These are phyloP conservation scores for Galerucella pusilla DNA, from an alignment of 2,888 invertebrate species.

Conservation along the genomic window DNA sequence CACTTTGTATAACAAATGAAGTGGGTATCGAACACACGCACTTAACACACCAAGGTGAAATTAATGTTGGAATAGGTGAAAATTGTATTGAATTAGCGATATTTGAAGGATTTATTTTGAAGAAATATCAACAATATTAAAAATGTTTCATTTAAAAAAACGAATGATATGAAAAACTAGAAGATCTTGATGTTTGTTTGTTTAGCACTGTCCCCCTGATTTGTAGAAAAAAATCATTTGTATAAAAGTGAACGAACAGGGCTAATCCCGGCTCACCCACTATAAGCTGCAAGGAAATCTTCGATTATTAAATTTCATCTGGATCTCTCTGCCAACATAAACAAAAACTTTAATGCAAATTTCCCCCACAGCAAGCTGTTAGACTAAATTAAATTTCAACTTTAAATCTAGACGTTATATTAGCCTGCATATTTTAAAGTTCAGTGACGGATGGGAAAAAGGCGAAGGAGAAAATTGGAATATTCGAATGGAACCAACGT, in stretches of 20 bases:
- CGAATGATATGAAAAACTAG: no score
- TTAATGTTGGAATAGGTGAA: no score
- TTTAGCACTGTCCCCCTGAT: neutral
- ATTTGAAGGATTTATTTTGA: no score
- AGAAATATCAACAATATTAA: no score
- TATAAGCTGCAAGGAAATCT: conserved; percentile 35
- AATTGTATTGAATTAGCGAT: no score
- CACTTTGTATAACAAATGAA: no score
- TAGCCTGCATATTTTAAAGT: conserved; percentile 37
- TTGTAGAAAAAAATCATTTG: neutral
- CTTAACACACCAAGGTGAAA: no score
- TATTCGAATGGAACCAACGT: no score
- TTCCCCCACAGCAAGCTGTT: conserved; percentile 46
- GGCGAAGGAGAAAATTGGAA: neutral
- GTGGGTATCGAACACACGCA: no score
- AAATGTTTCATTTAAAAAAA: no score
- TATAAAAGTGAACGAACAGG: conserved; percentile 13
- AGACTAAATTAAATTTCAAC: conserved; percentile 51
- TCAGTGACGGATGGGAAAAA: conserved; percentile 30
- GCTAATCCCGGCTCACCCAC: conserved; percentile 18
- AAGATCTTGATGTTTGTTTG: neutral
- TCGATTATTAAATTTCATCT: conserved; percentile 49
- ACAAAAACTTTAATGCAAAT: conserved; percentile 49
- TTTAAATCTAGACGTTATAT: conserved; percentile 48
- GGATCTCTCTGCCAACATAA: conserved; percentile 48